Evolutionary conservation across 2,797 vertebrate species (phyloP), one percentile per base, ranked within the genome.

Genomic region (Percopsis omiscomaycus): DNA sequence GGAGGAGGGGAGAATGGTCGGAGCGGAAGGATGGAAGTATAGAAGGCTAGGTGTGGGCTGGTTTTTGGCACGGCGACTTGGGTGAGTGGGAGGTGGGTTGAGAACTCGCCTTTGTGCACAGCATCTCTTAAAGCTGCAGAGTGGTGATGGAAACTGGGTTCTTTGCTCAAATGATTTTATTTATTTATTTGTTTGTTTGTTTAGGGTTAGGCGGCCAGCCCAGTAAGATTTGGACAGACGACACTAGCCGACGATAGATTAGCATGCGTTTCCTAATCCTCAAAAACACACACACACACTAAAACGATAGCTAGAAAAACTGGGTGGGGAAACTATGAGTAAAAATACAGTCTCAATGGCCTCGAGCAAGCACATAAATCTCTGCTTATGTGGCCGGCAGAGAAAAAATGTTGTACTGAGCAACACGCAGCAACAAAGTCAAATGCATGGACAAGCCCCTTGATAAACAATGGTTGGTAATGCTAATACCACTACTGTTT

Each of bases 41-140:
- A 70, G 77, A 80, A 83, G 66, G 77, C 69, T 55, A 71, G 73
- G 71, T 84, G 86, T 86, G 80, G 86, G 86, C 71, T 59, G 80
- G 86, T 70, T 79, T 78, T 83, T 92, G 91, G 89, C 89, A 86
- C 29, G 70, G 80, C 56, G 67, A 59, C 69, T 78, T 80, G 83
- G 78, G 63, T 73, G 73, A 84, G 89, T 87, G 81, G 88, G 88
- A 59, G 88, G 85, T 79, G 75, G 80, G 78, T 82, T 77, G 79
- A 80, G 77, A 77, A 84, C 78, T 84, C 78, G 81, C 57, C 71
- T 59, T 78, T 66, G 16, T 75, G 81, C 74, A 51, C 66, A 58
- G 81, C 74, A 74, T 60, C 60, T 66, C 30, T 9, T 28, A 65
- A 81, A 64, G 59, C 72, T 45, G 30, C 53, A 74, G 78, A 78